Conservation (phyloP, 2,888 invertebrate genomes). For the Leptinotarsa tumamoca region DNA sequence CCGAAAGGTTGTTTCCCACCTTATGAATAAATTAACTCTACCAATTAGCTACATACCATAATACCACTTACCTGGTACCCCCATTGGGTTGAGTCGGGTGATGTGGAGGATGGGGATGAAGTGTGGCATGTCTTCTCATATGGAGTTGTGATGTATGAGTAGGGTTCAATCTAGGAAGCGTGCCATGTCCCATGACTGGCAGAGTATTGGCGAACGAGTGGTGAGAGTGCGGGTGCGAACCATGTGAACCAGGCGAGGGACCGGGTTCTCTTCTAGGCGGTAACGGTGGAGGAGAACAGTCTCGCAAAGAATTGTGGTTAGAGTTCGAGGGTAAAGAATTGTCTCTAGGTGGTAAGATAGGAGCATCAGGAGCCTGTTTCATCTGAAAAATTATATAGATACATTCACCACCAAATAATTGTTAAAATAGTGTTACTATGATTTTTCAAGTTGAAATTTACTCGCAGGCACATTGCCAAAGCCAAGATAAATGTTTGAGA, state of each 20-base stretch:
- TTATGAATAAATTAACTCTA: background rate
- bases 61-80: constrained; percentile 58
- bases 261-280: constrained; percentile 63
- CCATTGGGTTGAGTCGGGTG: constrained; percentile 56
- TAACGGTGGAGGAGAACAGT: constrained; percentile 65
- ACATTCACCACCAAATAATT: no score
- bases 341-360: constrained; percentile 77
- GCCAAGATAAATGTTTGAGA: no score
- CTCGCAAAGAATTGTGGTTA: constrained; percentile 20
- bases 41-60: constrained; percentile 2
- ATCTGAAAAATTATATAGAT: constrained; percentile 59
- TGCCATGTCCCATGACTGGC: constrained; percentile 52
- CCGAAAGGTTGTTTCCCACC: no score
- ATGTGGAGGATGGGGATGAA: constrained; percentile 42
- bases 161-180: constrained; percentile 67
- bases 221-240: constrained; percentile 46
- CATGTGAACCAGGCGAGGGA: constrained; percentile 56
- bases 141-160: constrained; percentile 71
- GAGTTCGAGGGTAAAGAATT: constrained; percentile 71
- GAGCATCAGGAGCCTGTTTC: constrained; percentile 76
- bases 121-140: constrained; percentile 70
- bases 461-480: no score
- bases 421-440: no score
- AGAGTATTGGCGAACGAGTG: constrained; percentile 43
- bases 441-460: no score